phyloP scores from a whole-genome alignment of 2,797 vertebrate species.

The Takifugu ocellatus region DNA sequence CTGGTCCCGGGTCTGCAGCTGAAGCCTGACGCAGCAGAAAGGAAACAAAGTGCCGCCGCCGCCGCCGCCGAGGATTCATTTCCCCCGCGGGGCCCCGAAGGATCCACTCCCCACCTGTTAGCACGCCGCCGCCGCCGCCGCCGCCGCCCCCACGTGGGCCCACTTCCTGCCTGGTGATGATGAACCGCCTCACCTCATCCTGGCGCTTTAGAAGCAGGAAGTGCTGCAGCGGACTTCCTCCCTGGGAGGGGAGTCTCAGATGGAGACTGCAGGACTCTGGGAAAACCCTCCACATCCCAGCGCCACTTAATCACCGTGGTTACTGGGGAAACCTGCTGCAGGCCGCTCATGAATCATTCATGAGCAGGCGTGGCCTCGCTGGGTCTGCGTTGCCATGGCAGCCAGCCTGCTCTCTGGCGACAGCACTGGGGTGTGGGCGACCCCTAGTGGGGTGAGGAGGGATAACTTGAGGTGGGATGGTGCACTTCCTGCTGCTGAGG shows the following conservation, averaged over 20 bases:
- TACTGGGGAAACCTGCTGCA: slow-evolving; percentile 58
- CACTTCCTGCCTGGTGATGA: too few relatives aligned
- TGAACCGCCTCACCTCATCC: too few relatives aligned
- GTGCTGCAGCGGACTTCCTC: too few relatives aligned
- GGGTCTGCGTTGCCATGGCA: slow-evolving; percentile 57
- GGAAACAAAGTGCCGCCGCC: too few relatives aligned
- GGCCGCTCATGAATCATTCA: slow-evolving; percentile 52
- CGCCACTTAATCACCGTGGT: slow-evolving; percentile 53
- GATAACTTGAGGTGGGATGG: background rate
- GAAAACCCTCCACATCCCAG: slow-evolving; percentile 59
- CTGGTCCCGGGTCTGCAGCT: slow-evolving; percentile 20
- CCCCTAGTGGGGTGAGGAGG: slow-evolving; percentile 58
- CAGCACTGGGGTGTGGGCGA: slow-evolving; percentile 45
- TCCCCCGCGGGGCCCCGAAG: too few relatives aligned
- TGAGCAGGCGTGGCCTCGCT: slow-evolving; percentile 46
- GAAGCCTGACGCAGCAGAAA: background rate
- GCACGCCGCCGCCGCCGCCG: too few relatives aligned
- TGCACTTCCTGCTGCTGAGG: slow-evolving; percentile 16
- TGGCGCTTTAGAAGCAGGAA: too few relatives aligned
- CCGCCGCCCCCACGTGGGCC: too few relatives aligned
- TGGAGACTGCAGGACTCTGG: slow-evolving; percentile 40
- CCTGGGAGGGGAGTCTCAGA: too few relatives aligned
- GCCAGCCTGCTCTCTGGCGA: slow-evolving; percentile 44
- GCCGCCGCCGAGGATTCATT: too few relatives aligned
- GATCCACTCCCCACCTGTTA: too few relatives aligned